Evolutionary conservation across 2,888 invertebrate species (phyloP), one percentile per base, ranked within the genome.

Genomic region (Caenorhabditis sp.): DNA sequence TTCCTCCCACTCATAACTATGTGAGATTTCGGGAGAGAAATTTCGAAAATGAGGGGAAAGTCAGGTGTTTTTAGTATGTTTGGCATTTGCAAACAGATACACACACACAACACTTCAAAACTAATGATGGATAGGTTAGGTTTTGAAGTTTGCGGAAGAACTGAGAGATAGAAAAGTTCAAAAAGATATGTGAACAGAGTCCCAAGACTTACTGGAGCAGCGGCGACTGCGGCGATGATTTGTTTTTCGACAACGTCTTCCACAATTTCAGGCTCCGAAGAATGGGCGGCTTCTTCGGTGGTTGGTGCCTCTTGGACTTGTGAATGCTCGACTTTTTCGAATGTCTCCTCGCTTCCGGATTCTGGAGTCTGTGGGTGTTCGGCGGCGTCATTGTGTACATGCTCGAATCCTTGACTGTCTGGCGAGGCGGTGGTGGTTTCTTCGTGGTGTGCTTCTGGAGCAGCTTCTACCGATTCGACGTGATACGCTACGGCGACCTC

Each of bases 251-350:
- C 38, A 49, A 72, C 64, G 72, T 80, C 72, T 66, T 80, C 72
- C 80, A 80, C 80, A 80, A 80, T 80, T 72, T 74, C 72, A 64
- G 80, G 80, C 80, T 80, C 80, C 70, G 72, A 80, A 77, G 69
- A 38, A 26, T 26, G 26, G 59, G 35, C 31, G 16, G 64, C 56
- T 19, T 75, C 70, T 77, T 77, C 77, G 68, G 70, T 70, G 38
- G 77, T 31, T 54, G 69, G 77, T 56, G 77, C 77, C 69, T 77
- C 77, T 47, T 58, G 59, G 22, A 72, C 80, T 80, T 80, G 80
- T 80, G 80, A 72, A 66, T 80, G 80, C 47, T 80, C 80, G 80
- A 80, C 80, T 66, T 80, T 80, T 49, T 80, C 80, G 72, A 80
- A 80, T 44, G 72, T 73, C 59, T 80, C 80, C 63, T 75, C 74